Percentiles rank a stretch among this genome's conserved stretches.
phyloP scores from a whole-genome alignment of 2,888 invertebrate species.

The Epirrita christyi region DNA sequence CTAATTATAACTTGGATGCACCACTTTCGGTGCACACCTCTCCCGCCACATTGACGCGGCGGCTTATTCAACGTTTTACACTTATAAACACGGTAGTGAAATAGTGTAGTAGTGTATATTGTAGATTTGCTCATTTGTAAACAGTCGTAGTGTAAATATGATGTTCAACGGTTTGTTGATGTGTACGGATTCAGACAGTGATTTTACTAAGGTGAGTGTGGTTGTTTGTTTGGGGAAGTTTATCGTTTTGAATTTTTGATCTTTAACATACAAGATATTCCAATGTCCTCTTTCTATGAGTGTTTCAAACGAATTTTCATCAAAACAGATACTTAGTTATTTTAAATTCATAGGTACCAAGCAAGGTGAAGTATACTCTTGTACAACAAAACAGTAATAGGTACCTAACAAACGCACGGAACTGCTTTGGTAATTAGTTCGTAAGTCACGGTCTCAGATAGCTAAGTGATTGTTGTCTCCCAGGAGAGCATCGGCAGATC shows the following conservation, averaged over 20 bases:
- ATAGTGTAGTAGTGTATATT: conserved; percentile 16
- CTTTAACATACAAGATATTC: no score
- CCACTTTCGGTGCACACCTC: conserved; percentile 39
- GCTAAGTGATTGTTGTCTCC: conserved; percentile 5
- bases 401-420: neutral
- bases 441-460: neutral
- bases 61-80: neutral
- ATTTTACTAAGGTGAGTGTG: conserved; percentile 68
- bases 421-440: neutral
- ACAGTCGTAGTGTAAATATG: conserved; percentile 51
- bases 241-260: neutral
- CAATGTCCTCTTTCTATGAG: no score
- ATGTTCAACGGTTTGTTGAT: conserved; percentile 76
- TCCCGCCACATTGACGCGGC: conserved; percentile 18
- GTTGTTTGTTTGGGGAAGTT: neutral
- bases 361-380: no score
- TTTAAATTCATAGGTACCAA: no score
- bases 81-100: conserved; percentile 14
- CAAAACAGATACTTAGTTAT: no score
- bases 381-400: no score
- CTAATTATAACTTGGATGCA: conserved; percentile 36
- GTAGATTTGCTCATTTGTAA: conserved; percentile 22
- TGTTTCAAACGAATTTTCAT: no score
- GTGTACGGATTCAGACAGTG: conserved; percentile 75
- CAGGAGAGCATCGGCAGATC: conserved; percentile 60